Evolutionary conservation across 1,140 invertebrate species (phyloP).

Genomic region (Glomeris maerens): DNA sequence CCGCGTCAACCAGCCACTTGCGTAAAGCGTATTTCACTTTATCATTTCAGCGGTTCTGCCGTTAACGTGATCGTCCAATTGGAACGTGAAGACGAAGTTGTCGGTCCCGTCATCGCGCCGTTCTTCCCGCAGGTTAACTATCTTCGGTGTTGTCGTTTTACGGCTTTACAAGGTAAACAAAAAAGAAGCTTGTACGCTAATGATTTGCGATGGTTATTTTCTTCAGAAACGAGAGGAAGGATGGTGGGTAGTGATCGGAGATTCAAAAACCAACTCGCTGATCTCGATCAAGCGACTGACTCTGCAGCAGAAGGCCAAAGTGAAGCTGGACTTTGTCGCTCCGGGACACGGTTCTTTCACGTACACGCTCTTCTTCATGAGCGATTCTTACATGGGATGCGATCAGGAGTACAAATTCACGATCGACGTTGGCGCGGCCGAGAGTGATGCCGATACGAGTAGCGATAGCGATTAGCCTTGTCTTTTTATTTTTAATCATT

Average conservation of each 20-base stretch:
- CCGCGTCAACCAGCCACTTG: neutral
- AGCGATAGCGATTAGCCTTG: conserved; percentile 24
- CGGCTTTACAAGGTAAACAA: no score
- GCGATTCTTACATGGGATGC: conserved; percentile 93
- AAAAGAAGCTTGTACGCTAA: no score
- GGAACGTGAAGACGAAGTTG: conserved; percentile 93
- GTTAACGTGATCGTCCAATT: conserved; percentile 81
- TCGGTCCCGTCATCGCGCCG: conserved; percentile 90
- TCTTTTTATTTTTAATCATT: no score
- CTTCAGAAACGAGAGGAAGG: conserved; percentile 91
- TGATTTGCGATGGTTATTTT: conserved; percentile 19
- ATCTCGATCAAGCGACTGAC: conserved; percentile 92
- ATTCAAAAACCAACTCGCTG: conserved; percentile 83
- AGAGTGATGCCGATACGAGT: conserved; percentile 21
- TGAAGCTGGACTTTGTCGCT: conserved; percentile 90
- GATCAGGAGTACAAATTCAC: conserved; percentile 90
- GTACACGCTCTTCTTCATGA: conserved; percentile 97
- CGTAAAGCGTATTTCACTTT: conserved; percentile 3
- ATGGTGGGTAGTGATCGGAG: conserved; percentile 99
- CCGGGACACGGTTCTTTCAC: conserved; percentile 62
- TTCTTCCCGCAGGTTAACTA: conserved; percentile 92
- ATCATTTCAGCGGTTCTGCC: conserved; percentile 48
- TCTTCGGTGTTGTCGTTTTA: conserved; percentile 15
- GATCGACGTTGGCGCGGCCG: conserved; percentile 54
- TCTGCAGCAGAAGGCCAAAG: conserved; percentile 81